Conservation (phyloP, 2,888 invertebrate genomes). For the Macaria notata region DNA sequence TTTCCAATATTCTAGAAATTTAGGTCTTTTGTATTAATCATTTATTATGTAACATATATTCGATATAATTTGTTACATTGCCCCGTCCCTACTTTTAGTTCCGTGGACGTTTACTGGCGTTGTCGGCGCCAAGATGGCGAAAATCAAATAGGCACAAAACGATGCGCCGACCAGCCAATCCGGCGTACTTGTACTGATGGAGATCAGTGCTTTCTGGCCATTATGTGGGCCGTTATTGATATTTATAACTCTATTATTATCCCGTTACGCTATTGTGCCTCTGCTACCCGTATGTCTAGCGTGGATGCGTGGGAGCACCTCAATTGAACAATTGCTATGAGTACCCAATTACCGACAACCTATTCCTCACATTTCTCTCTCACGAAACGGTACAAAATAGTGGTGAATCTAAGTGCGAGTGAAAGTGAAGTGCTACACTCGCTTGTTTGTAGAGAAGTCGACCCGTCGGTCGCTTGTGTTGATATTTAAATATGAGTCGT, state of each 20-base stretch:
- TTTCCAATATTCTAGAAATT: too few species aligned
- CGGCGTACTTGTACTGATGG: too few species aligned
- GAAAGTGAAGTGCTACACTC: conserved; percentile 54
- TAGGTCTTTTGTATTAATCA: too few species aligned
- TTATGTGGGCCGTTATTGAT: conserved; percentile 22
- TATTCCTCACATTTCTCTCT: conserved; percentile 27
- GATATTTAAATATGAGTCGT: conserved; percentile 48
- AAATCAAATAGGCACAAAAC: too few species aligned
- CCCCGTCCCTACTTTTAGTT: too few species aligned
- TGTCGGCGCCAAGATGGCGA: too few species aligned
- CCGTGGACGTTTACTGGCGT: too few species aligned
- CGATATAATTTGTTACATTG: too few species aligned
- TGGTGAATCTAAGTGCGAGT: conserved; percentile 38
- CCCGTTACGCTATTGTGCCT: conserved; percentile 19
- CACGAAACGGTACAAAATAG: conserved; percentile 25
- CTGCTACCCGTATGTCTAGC: conserved; percentile 27
- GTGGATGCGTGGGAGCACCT: conserved; percentile 24
- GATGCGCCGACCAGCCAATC: too few species aligned
- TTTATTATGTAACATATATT: too few species aligned
- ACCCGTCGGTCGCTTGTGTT: conserved; percentile 36
- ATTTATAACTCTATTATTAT: conserved; percentile 26
- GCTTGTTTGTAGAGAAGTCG: conserved; percentile 38
- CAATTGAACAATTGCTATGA: conserved; percentile 27
- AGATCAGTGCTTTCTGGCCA: conserved; percentile 7
- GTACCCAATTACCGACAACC: conserved; percentile 22